phyloP scores from a whole-genome alignment of 2,113 vertebrate genomes.

The Cervus canadensis region DNA sequence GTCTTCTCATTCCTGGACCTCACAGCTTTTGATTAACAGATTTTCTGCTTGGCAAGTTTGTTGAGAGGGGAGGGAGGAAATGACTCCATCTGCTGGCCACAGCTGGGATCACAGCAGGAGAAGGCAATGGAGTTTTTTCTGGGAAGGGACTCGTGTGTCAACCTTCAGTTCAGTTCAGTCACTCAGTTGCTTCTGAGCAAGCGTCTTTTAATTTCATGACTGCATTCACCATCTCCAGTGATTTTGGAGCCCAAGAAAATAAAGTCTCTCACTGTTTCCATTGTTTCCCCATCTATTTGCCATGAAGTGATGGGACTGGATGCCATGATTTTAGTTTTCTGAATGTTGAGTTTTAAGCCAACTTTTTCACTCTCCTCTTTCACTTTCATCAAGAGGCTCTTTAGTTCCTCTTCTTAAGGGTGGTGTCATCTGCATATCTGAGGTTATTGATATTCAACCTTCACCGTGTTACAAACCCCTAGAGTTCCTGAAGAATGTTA shows the following conservation, averaged over 20 bases:
- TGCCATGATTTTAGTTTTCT: background rate
- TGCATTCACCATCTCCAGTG: background rate
- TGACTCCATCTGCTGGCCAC: slow-evolving; percentile 22
- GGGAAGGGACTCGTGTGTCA: background rate
- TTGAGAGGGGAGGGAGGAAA: background rate
- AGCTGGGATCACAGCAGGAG: background rate
- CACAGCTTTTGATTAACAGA: background rate
- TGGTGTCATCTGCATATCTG: background rate
- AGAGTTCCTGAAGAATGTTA: background rate
- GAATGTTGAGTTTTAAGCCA: background rate
- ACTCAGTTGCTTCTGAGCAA: background rate
- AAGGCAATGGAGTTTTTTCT: background rate
- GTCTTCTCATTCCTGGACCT: background rate
- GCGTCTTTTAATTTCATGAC: background rate
- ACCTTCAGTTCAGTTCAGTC: background rate
- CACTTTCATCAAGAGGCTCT: background rate
- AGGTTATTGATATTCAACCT: background rate
- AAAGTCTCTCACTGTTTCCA: background rate
- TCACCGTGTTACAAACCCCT: background rate
- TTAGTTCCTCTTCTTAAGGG: background rate
- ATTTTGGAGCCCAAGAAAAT: background rate
- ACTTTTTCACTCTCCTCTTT: background rate
- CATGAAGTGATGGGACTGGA: background rate
- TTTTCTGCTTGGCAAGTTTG: background rate
- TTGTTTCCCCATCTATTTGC: background rate